Percentiles rank a stretch among this genome's conserved stretches.
These are phyloP conservation scores for Copsychus sechellarum DNA, from an alignment of 2,113 vertebrate genomes.

Conservation along the genomic window DNA sequence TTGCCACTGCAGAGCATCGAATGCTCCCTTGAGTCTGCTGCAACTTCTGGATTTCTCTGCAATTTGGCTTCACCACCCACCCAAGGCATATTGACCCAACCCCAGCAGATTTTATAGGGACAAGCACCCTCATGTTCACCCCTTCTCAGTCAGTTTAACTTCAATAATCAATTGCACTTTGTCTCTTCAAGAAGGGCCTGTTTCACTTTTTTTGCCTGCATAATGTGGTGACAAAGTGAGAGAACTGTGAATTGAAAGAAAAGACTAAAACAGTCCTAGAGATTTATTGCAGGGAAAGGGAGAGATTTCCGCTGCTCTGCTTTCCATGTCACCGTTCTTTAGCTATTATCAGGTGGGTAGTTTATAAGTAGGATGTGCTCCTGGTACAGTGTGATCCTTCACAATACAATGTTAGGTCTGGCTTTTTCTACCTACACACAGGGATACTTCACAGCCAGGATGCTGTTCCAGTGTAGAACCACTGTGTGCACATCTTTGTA, in stretches of 20 bases:
- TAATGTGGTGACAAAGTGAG: fast-evolving
- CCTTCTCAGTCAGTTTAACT: background rate
- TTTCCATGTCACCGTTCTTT: background rate
- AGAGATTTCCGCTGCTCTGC: background rate
- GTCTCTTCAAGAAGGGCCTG: background rate
- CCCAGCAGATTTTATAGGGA: background rate
- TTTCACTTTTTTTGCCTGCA: background rate
- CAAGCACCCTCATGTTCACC: background rate
- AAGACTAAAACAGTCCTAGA: background rate
- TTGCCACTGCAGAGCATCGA: fast-evolving
- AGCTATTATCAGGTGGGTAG: background rate
- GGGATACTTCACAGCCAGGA: background rate
- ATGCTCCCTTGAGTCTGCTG: background rate
- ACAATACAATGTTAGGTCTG: too few relatives aligned
- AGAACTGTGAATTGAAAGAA: background rate
- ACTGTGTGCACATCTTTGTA: fast-evolving
- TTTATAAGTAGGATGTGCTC: background rate
- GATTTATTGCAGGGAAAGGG: background rate
- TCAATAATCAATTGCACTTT: background rate
- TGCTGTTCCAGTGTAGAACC: background rate
- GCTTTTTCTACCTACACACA: background rate
- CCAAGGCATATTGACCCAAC: too few relatives aligned
- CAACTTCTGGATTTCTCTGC: background rate
- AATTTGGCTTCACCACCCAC: background rate
- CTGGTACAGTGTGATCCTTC: background rate